Percentiles rank a stretch among this genome's conserved stretches.
These are phyloP conservation scores for Ranitomeya variabilis DNA, from an alignment of 2,113 vertebrate genomes.

Conservation along the genomic window DNA sequence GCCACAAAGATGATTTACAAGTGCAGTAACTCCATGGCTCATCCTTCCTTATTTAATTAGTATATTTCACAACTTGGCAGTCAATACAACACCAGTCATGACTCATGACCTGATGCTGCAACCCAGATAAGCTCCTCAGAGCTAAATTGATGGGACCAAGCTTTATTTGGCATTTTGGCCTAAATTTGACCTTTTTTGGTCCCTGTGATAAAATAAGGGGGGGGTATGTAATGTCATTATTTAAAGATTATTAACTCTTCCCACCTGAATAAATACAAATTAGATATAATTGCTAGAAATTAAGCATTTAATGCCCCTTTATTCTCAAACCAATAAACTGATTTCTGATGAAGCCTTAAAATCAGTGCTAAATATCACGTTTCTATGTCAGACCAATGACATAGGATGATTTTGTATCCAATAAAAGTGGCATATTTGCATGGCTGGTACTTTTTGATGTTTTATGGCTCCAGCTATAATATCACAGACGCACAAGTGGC, in stretches of 20 bases:
- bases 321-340: neutral
- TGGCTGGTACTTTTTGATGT: neutral
- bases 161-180: constrained; percentile 36
- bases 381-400: neutral
- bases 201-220: neutral
- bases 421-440: neutral
- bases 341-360: neutral
- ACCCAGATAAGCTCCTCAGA: constrained; percentile 19
- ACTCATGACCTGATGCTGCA: constrained; percentile 47
- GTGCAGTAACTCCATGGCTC: constrained; percentile 54
- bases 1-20: constrained; percentile 46
- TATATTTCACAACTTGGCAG: constrained; percentile 53
- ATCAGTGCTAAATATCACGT: neutral
- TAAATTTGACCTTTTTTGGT: constrained; percentile 44
- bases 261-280: neutral
- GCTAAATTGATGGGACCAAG: constrained; percentile 40
- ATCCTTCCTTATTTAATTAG: constrained; percentile 60
- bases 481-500: neutral
- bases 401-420: neutral
- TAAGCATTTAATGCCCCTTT: neutral
- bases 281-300: neutral
- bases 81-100: constrained; percentile 48
- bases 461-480: too few species aligned
- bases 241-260: constrained; percentile 18
- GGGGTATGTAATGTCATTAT: neutral